Conservation (phyloP, 2,113 vertebrate genomes). For the Pluvialis apricaria region DNA sequence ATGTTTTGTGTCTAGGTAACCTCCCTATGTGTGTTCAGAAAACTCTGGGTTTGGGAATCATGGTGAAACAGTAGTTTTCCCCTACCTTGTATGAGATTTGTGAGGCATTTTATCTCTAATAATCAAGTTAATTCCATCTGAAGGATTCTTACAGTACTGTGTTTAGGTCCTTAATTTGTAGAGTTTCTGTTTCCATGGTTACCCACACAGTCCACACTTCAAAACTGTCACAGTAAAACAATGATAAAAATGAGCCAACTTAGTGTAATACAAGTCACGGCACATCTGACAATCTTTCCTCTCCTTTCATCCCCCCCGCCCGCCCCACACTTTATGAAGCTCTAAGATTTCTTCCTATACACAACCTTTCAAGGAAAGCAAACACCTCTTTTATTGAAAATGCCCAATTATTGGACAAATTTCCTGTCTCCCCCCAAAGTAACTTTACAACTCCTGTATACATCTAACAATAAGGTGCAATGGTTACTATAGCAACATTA, state of each 20-base stretch:
- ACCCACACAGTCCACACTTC: constrained; percentile 47
- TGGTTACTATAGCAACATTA: constrained; percentile 75
- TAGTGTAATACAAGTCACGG: neutral
- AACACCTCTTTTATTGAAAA: neutral
- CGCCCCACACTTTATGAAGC: neutral
- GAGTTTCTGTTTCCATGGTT: constrained; percentile 74
- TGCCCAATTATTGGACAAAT: constrained; percentile 17
- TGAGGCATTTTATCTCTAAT: neutral
- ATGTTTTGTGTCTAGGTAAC: fast-evolving
- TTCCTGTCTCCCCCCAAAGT: constrained; percentile 11
- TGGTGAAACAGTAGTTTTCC: neutral
- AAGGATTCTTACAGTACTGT: neutral
- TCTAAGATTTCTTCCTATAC: neutral
- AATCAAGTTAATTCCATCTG: neutral
- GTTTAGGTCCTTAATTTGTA: constrained; percentile 30
- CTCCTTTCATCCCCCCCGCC: neutral
- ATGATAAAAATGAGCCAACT: constrained; percentile 55
- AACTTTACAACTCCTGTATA: constrained; percentile 24
- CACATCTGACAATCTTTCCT: neutral
- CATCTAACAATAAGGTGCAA: constrained; percentile 20
- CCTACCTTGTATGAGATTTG: neutral
- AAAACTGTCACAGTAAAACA: constrained; percentile 58
- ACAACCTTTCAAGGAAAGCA: neutral
- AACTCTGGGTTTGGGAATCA: neutral
- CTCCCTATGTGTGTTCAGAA: fast-evolving